phyloP scores from a whole-genome alignment of 92 coral and sea anemone species.

The Montipora capitata region DNA sequence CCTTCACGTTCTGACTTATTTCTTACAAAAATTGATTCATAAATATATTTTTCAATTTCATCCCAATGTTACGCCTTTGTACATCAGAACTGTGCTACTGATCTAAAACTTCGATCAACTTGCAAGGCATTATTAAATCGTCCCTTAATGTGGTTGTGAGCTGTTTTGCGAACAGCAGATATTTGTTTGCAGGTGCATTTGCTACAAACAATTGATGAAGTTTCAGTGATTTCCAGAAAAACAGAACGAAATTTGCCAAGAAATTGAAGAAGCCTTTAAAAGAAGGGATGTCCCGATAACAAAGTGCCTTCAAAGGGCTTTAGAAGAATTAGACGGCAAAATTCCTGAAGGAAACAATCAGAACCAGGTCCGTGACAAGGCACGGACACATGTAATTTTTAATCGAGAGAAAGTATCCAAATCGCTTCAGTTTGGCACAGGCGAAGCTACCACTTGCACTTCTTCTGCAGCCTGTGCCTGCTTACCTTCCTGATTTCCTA shows the following conservation, averaged over 20 bases:
- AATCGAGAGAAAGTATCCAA: neutral
- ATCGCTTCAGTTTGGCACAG: neutral
- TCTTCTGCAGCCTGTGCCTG: neutral
- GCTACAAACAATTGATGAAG: too few species aligned
- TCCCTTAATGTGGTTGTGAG: too few species aligned
- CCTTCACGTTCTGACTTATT: neutral
- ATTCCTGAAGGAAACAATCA: neutral
- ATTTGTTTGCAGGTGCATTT: too few species aligned
- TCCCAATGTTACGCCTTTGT: neutral
- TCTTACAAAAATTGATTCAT: neutral
- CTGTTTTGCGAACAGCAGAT: too few species aligned
- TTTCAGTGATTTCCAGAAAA: too few species aligned
- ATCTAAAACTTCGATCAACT: neutral
- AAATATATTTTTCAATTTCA: neutral
- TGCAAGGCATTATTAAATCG: too few species aligned
- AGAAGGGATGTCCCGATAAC: too few species aligned
- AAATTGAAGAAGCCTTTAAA: too few species aligned
- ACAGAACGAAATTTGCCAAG: too few species aligned
- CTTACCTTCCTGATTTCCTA: too few species aligned
- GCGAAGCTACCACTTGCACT: conserved; percentile 4
- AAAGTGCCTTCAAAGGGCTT: too few species aligned
- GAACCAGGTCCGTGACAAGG: too few species aligned
- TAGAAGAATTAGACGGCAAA: neutral
- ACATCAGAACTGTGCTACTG: neutral
- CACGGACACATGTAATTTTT: neutral